These are phyloP conservation scores for Acronicta leporina DNA, from an alignment of 2,888 invertebrate genomes.

Conservation along the genomic window DNA sequence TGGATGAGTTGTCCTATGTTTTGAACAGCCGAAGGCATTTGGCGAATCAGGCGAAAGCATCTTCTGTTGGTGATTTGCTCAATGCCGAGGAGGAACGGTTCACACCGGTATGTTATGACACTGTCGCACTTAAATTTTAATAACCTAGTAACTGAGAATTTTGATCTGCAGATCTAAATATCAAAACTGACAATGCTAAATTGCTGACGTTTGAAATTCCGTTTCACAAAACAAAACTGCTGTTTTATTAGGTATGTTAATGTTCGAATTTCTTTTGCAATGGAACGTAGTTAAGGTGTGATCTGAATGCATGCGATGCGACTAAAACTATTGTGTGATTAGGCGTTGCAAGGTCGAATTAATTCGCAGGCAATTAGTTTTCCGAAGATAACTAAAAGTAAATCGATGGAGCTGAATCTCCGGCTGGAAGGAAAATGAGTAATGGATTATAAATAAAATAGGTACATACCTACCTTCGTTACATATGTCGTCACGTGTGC, in stretches of 20 bases:
- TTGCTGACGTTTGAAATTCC: constrained; percentile 34
- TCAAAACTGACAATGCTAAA: constrained; percentile 36
- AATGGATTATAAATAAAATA: constrained; percentile 9
- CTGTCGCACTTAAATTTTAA: constrained; percentile 31
- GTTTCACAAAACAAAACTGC: constrained; percentile 22
- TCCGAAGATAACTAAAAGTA: not conserved
- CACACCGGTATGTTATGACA: constrained; percentile 73
- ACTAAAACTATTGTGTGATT: constrained; percentile 17
- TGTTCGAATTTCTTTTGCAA: constrained; percentile 32
- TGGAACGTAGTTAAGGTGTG: constrained; percentile 36
- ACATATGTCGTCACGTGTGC: constrained; percentile 12
- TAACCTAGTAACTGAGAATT: constrained; percentile 31
- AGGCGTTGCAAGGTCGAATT: constrained; percentile 38
- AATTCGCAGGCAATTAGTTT: constrained; percentile 15
- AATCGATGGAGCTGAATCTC: constrained; percentile 9
- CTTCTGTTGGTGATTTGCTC: constrained; percentile 85
- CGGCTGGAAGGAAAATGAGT: constrained; percentile 17
- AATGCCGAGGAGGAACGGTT: constrained; percentile 82
- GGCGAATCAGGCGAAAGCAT: constrained; percentile 82
- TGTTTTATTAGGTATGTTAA: constrained; percentile 17
- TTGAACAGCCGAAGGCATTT: constrained; percentile 82
- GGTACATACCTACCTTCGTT: not conserved
- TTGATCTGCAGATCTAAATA: constrained; percentile 21
- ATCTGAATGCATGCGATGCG: constrained; percentile 24
- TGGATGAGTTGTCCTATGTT: constrained; percentile 87